Evolutionary conservation across 2,113 vertebrate genomes (phyloP).

Genomic region (Pseudorectes ferrugineus): DNA sequence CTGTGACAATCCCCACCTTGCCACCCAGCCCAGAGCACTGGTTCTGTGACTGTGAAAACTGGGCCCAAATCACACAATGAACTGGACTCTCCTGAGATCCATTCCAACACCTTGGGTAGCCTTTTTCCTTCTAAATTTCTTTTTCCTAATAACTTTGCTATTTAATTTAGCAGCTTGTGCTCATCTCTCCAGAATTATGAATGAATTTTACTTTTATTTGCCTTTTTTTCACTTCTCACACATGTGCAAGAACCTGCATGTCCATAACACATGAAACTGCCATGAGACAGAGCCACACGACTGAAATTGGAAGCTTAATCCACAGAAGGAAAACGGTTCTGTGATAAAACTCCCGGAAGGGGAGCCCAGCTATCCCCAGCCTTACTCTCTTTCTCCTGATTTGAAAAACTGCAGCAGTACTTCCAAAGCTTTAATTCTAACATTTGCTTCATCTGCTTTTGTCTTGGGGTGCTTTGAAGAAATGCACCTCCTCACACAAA

Average conservation of each 20-base stretch:
- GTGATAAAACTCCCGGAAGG: background rate
- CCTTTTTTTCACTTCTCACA: background rate
- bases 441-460: background rate
- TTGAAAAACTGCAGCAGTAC: background rate
- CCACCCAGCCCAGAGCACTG: background rate
- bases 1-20: background rate
- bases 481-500: background rate
- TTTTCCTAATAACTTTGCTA: background rate
- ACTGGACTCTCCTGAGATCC: background rate
- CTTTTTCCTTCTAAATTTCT: background rate
- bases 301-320: background rate
- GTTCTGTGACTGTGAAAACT: background rate
- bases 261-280: background rate
- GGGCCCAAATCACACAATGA: background rate
- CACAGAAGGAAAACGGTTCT: background rate
- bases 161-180: background rate
- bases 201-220: background rate
- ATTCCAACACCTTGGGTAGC: background rate
- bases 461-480: background rate
- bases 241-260: background rate
- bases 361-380: background rate
- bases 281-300: fast-evolving
- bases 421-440: background rate
- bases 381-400: background rate
- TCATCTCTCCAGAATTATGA: background rate